phyloP scores from a whole-genome alignment of 2,888 invertebrate species.

The Apamea sordens region DNA sequence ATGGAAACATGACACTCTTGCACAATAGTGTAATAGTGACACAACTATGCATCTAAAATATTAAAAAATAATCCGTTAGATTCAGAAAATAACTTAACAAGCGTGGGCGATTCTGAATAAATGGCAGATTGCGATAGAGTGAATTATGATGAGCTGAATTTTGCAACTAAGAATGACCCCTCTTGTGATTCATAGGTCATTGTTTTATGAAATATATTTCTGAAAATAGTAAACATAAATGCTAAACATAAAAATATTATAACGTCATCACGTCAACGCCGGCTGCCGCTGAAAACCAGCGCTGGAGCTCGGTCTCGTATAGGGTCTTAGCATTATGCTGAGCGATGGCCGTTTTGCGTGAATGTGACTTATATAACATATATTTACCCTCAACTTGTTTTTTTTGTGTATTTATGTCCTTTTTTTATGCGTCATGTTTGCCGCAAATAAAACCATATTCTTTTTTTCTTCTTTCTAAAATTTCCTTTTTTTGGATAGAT shows the following conservation, averaged over 20 bases:
- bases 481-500: too few relatives aligned
- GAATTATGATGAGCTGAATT: constrained; percentile 21
- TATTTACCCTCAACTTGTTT: too few relatives aligned
- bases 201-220: constrained; percentile 13
- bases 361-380: too few relatives aligned
- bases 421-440: too few relatives aligned
- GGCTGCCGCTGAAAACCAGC: too few relatives aligned
- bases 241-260: not conserved
- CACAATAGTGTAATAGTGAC: constrained; percentile 50
- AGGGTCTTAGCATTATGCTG: too few relatives aligned
- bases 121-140: constrained; percentile 19
- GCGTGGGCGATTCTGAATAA: constrained; percentile 12
- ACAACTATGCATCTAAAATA: constrained; percentile 41
- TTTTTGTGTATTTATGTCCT: too few relatives aligned
- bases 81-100: constrained; percentile 4
- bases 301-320: too few relatives aligned
- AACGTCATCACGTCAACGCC: too few relatives aligned
- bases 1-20: constrained; percentile 62
- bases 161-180: constrained; percentile 20
- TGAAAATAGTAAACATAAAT: not conserved
- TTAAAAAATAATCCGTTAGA: constrained; percentile 10
- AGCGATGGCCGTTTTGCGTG: too few relatives aligned
- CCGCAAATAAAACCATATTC: too few relatives aligned
- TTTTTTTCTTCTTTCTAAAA: too few relatives aligned
- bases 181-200: constrained; percentile 2